These are phyloP conservation scores for Caenorhabditis zanzibari DNA, from an alignment of 2,888 invertebrate genomes.

Conservation along the genomic window DNA sequence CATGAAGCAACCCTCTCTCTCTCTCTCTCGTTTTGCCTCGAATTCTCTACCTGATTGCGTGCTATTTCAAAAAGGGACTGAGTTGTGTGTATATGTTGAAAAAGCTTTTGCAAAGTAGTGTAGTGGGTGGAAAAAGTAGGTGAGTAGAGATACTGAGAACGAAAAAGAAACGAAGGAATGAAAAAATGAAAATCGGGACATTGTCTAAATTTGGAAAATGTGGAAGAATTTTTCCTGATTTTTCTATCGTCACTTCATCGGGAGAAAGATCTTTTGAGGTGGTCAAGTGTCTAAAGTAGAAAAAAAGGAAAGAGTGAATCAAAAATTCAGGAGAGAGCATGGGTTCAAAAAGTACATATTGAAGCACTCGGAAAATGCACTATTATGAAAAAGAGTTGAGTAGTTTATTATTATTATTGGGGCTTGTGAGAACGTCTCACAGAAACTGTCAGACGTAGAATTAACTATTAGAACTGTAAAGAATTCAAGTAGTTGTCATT, in stretches of 20 bases:
- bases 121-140: constrained; percentile 44
- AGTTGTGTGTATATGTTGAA: constrained; percentile 45
- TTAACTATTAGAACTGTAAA: no score
- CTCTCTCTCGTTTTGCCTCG: no score
- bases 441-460: no score
- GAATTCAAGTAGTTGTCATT: no score
- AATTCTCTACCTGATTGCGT: constrained; percentile 35
- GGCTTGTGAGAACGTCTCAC: no score
- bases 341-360: constrained; percentile 12
- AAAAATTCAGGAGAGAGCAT: constrained; percentile 13
- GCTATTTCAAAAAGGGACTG: constrained; percentile 36
- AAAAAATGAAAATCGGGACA: constrained; percentile 4
- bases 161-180: constrained; percentile 2
- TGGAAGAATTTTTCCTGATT: background rate
- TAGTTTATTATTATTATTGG: no score
- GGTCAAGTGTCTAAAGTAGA: background rate
- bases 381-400: background rate
- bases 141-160: constrained; percentile 29
- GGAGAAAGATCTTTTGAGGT: background rate
- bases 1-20: constrained; percentile 45
- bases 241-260: background rate
- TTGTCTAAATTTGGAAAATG: background rate
- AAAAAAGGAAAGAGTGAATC: background rate
- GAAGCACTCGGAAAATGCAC: background rate
- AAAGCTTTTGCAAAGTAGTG: constrained; percentile 56